Evolutionary conservation across 2,113 vertebrate genomes (phyloP), one percentile per base, ranked within the genome.

Genomic region (Odocoileus virginianus): DNA sequence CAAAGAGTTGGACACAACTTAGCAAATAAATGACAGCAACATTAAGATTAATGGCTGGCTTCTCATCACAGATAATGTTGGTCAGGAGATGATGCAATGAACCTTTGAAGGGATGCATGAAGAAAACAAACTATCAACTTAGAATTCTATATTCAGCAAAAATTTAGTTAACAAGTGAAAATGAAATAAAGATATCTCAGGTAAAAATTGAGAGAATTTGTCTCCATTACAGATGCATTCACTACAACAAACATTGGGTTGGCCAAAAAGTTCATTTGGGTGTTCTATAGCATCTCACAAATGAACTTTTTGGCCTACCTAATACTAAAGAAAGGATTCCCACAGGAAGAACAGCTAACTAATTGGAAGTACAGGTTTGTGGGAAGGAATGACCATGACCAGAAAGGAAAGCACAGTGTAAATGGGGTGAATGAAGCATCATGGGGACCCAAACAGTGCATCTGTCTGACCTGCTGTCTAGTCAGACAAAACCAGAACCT

Each of bases 11-110:
- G 71, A 25, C 71, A 76, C 71, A 43, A 15, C 71, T 43, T 76
- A 76, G 40, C 71, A 76, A 76, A 40, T 43, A 76, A 43, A 27
- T 43, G 40, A 76, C 71, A 17, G 21, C 3, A 6, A 14, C 36
- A 14, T 0, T 8, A 4, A 54, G 55, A 50, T 13, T 2, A 4
- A 43, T 0, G 13, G 15, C 13, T 16, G 57, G 33, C 50, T n/a
- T 67, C 27, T 90, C 87, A 23, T 11, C 54, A 25, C 45, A 43
- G 58, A 10, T 12, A 4, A 16, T n/a, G 90, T 45, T 2, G 30
- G 6, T 40, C 9, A 33, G 64, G 19, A 43, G 78, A 16, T 0
- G 7, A 57, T 50, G 58, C 55, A 55, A 43, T 10, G 36, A 21
- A 23, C 4, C 9, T 17, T n/a, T 28, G 28, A 21, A 23, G 54